These are phyloP conservation scores for Frieseomelitta varia DNA, from an alignment of 1,140 invertebrate genomes.

Conservation along the genomic window DNA sequence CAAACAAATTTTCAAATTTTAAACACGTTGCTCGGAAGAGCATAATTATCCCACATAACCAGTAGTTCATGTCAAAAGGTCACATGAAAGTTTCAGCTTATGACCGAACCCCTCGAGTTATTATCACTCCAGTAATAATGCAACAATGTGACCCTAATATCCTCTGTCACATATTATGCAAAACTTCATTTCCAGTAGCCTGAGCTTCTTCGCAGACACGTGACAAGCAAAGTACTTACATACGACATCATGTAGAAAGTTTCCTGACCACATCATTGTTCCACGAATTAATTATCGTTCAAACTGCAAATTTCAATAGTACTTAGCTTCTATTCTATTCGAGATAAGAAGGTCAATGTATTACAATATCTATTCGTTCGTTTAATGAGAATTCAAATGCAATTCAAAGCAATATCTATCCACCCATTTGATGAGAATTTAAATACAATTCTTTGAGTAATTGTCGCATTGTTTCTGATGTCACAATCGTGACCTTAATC, in stretches of 20 bases:
- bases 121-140: constrained; percentile 57
- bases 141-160: constrained; percentile 45
- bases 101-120: neutral
- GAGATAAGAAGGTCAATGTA: too few relatives aligned
- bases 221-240: neutral
- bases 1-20: neutral
- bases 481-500: constrained; percentile 14
- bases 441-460: neutral
- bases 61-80: constrained; percentile 27
- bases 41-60: neutral
- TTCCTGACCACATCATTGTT: neutral
- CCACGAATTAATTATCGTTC: neutral
- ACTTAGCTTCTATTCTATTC: neutral
- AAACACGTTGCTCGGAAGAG: neutral
- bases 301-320: neutral
- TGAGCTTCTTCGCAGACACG: neutral
- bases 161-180: neutral
- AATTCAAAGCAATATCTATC: too few relatives aligned
- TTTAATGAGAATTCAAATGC: neutral
- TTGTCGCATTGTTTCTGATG: constrained; percentile 20
- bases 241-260: neutral
- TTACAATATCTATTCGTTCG: too few relatives aligned
- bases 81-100: constrained; percentile 41
- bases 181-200: constrained; percentile 24
- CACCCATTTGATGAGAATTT: neutral